These are phyloP conservation scores for Buathra laborator DNA, from an alignment of 2,888 invertebrate species.

Conservation along the genomic window DNA sequence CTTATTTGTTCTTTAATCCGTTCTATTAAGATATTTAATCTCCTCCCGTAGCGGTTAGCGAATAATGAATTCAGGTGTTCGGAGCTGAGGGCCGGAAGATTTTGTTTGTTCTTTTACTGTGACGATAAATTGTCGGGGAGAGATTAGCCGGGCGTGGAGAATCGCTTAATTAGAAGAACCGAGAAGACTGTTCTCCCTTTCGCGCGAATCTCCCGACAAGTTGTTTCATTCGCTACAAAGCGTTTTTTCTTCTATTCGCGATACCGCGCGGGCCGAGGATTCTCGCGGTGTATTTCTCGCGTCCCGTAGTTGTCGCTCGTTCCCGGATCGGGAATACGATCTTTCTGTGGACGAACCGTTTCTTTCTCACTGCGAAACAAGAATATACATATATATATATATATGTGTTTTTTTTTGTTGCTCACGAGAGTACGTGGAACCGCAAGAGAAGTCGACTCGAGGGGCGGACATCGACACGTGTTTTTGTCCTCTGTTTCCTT, in stretches of 20 bases:
- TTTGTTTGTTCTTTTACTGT: neutral
- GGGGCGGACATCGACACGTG: slow-evolving; percentile 52
- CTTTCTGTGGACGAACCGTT: neutral
- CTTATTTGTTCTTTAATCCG: neutral
- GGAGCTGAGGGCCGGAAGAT: neutral
- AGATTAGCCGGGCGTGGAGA: slow-evolving; percentile 30
- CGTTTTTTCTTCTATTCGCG: slow-evolving; percentile 7
- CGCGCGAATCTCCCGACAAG: slow-evolving; percentile 14
- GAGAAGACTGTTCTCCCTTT: slow-evolving; percentile 3
- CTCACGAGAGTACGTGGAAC: neutral
- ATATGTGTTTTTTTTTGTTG: neutral
- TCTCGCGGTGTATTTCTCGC: neutral
- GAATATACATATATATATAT: neutral
- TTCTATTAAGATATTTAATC: slow-evolving; percentile 20
- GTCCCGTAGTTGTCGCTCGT: neutral
- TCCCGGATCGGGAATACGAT: neutral
- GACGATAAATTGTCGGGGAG: slow-evolving; percentile 13
- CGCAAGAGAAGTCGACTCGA: slow-evolving; percentile 11
- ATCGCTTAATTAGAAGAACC: slow-evolving; percentile 35
- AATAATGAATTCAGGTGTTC: slow-evolving; percentile 47
- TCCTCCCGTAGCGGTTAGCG: neutral
- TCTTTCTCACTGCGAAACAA: neutral
- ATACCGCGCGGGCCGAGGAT: slow-evolving; percentile 1
- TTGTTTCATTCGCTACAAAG: slow-evolving; percentile 5
- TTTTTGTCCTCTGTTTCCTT: slow-evolving; percentile 40